These are phyloP conservation scores for Steinernema khuongi DNA, from an alignment of 1,140 invertebrate species.

Conservation along the genomic window DNA sequence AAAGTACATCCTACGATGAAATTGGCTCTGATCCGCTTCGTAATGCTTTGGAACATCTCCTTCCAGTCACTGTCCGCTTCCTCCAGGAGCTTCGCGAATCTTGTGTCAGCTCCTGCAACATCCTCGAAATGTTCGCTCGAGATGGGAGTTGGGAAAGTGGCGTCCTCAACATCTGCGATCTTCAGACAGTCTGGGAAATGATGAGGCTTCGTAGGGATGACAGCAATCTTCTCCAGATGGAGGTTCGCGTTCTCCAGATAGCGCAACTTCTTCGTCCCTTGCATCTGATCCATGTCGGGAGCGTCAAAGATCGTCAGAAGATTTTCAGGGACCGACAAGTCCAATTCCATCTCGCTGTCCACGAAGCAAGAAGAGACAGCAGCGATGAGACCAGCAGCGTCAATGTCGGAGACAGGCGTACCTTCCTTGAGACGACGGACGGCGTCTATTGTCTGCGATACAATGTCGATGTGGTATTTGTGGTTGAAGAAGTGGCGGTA, in stretches of 20 bases:
- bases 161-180: neutral
- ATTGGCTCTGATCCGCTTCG: neutral
- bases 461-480: slow-evolving; percentile 37
- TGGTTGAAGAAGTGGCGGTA: slow-evolving; percentile 51
- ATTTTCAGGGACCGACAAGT: slow-evolving; percentile 27
- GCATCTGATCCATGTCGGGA: slow-evolving; percentile 11
- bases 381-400: neutral
- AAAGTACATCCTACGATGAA: neutral
- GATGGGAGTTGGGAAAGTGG: neutral
- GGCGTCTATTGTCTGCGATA: slow-evolving; percentile 22
- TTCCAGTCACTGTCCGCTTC: neutral
- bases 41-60: neutral
- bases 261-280: slow-evolving; percentile 39
- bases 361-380: neutral
- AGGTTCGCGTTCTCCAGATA: slow-evolving; percentile 40
- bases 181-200: neutral
- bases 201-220: neutral
- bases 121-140: neutral
- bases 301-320: slow-evolving; percentile 21
- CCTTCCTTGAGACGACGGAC: neutral
- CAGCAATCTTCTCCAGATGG: slow-evolving; percentile 35
- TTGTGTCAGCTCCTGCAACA: too few species aligned
- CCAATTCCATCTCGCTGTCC: slow-evolving; percentile 27
- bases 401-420: neutral
- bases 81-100: too few species aligned